Evolutionary conservation across 2,888 invertebrate species (phyloP).

Genomic region (Myopa testacea): DNA sequence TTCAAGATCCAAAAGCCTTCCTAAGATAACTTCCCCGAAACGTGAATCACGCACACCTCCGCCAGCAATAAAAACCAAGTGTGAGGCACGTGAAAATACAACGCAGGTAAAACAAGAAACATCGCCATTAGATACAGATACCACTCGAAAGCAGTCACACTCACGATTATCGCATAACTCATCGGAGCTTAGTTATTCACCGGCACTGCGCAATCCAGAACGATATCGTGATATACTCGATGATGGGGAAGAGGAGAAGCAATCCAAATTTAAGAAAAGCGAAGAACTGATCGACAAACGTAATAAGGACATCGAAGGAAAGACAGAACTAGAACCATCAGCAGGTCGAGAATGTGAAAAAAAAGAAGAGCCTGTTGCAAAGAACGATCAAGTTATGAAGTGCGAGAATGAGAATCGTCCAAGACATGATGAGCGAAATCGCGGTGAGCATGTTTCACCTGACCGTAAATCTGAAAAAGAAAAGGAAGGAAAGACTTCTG

Average conservation of each 20-base stretch:
- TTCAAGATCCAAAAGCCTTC: background rate
- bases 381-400: background rate
- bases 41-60: conserved; percentile 15
- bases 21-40: conserved; percentile 20
- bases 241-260: conserved; percentile 70
- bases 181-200: conserved; percentile 76
- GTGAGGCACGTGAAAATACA: background rate
- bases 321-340: no score
- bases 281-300: conserved; percentile 20
- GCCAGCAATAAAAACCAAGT: background rate
- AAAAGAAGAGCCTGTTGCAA: background rate
- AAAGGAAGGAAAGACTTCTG: background rate
- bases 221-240: conserved; percentile 76
- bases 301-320: conserved; percentile 11
- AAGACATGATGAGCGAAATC: background rate
- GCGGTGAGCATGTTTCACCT: background rate
- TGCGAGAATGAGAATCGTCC: background rate
- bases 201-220: conserved; percentile 77
- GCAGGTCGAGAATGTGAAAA: background rate
- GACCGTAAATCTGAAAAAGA: background rate
- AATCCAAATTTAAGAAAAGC: background rate
- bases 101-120: background rate
- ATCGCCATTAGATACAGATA: background rate
- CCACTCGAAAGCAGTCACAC: conserved; percentile 29
- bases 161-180: conserved; percentile 63